Evolutionary conservation across 2,797 vertebrate genomes (phyloP).

Genomic region (Arrhamphus sclerolepis): DNA sequence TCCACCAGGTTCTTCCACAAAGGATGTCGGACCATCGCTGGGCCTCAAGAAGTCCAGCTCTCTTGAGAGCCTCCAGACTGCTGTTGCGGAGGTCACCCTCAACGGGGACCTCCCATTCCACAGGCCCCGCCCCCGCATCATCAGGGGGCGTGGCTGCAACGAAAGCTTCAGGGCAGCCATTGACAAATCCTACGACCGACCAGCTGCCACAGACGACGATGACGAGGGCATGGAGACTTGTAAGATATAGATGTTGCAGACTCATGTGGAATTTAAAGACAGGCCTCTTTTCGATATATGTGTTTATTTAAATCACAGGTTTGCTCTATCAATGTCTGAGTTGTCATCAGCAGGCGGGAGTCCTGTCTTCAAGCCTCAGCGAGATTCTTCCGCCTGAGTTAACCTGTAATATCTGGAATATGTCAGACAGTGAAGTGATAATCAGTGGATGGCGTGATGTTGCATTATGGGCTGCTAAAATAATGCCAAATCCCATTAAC

Average conservation of each 20-base stretch:
- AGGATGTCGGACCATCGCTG: slow-evolving; percentile 92
- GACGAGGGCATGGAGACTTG: slow-evolving; percentile 96
- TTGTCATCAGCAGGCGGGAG: not conserved
- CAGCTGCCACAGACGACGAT: slow-evolving; percentile 84
- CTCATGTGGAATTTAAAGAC: not conserved
- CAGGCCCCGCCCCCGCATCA: slow-evolving; percentile 92
- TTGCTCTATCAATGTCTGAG: not conserved
- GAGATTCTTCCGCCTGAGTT: not conserved
- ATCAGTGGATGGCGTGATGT: not conserved
- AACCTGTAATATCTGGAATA: not conserved
- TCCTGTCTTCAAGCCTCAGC: not conserved
- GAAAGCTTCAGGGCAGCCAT: slow-evolving; percentile 98
- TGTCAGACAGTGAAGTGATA: not conserved
- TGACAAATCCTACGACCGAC: slow-evolving; percentile 93
- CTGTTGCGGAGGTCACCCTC: slow-evolving; percentile 93
- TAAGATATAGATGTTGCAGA: slow-evolving; percentile 74
- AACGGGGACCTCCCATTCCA: slow-evolving; percentile 96
- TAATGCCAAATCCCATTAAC: slow-evolving; percentile 22
- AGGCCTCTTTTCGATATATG: no score
- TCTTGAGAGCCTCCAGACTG: slow-evolving; percentile 96
- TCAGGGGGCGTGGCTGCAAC: slow-evolving; percentile 95
- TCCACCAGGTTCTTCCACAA: slow-evolving; percentile 89
- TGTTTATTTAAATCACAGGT: slow-evolving; percentile 17
- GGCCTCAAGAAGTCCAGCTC: slow-evolving; percentile 98
- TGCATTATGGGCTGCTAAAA: slow-evolving; percentile 22